Percentiles rank a stretch among this genome's conserved stretches.
These are phyloP conservation scores for Athene cunicularia DNA, from an alignment of 2,113 vertebrate genomes.

Conservation along the genomic window DNA sequence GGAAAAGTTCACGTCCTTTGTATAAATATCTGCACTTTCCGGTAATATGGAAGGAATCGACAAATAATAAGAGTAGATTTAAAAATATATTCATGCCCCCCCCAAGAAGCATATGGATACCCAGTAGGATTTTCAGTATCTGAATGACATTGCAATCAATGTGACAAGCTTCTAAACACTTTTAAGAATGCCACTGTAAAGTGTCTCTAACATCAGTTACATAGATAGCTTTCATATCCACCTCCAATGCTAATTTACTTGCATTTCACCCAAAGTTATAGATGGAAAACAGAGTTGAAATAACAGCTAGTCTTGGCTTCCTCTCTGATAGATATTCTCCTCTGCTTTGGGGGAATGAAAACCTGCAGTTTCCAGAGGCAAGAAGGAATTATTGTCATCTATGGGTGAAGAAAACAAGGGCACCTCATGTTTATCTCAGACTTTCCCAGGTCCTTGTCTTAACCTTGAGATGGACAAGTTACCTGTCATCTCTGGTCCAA, in stretches of 20 bases:
- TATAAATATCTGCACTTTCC: background rate
- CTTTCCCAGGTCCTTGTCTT: background rate
- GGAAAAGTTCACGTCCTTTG: background rate
- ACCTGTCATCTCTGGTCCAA: background rate
- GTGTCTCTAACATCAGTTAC: background rate
- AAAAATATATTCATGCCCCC: background rate
- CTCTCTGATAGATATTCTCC: background rate
- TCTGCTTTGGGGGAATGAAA: background rate
- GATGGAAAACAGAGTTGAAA: background rate
- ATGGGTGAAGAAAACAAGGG: background rate
- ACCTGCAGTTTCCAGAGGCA: background rate
- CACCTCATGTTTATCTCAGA: background rate
- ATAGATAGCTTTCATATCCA: background rate
- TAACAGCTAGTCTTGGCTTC: background rate
- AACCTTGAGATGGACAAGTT: background rate
- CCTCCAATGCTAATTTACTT: background rate
- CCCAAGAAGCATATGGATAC: background rate
- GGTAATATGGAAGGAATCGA: background rate
- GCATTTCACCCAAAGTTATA: background rate
- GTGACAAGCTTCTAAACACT: background rate
- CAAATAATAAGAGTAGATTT: background rate
- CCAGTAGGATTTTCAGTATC: background rate
- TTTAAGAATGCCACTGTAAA: background rate
- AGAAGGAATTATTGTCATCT: background rate
- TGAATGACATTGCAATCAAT: background rate